A percentile compares a stretch with the other conserved stretches of the same genome.
Evolutionary conservation across 2,113 vertebrate species (phyloP).

Genomic region (Seriola quinqueradiata): DNA sequence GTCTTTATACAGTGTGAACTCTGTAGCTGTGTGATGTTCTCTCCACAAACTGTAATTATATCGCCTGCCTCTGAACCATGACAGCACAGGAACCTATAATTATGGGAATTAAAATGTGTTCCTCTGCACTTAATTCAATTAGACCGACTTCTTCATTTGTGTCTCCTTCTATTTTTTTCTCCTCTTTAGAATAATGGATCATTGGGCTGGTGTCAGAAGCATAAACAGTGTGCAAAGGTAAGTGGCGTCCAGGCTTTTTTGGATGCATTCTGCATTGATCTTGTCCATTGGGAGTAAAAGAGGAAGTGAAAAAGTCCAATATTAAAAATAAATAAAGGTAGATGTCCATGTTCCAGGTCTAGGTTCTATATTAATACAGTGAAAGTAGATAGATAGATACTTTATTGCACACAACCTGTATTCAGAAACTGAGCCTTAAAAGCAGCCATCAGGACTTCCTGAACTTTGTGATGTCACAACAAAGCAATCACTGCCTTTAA

Average conservation of each 20-base stretch:
- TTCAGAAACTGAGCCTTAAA: too few relatives aligned
- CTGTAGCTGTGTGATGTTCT: background rate
- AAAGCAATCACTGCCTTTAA: too few relatives aligned
- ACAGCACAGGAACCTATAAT: constrained; percentile 13
- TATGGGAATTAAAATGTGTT: constrained; percentile 7
- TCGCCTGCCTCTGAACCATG: background rate
- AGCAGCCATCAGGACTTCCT: too few relatives aligned
- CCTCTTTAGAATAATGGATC: constrained; percentile 72
- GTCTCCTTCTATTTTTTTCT: background rate
- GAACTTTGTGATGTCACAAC: too few relatives aligned
- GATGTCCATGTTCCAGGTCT: too few relatives aligned
- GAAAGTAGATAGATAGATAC: too few relatives aligned
- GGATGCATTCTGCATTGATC: background rate
- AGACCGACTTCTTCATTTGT: background rate
- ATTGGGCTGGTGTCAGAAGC: constrained; percentile 76
- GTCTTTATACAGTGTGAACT: constrained; percentile 4
- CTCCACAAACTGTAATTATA: constrained; percentile 24
- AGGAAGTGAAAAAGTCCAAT: too few relatives aligned
- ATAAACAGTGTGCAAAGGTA: constrained; percentile 82
- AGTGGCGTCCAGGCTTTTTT: background rate
- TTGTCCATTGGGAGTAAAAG: too few relatives aligned
- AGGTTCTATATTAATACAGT: too few relatives aligned
- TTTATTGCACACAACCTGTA: too few relatives aligned
- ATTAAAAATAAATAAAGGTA: too few relatives aligned
- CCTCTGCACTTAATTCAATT: constrained; percentile 6